These are phyloP conservation scores for Galerucella calmariensis DNA, from an alignment of 2,888 invertebrate genomes.

Conservation along the genomic window DNA sequence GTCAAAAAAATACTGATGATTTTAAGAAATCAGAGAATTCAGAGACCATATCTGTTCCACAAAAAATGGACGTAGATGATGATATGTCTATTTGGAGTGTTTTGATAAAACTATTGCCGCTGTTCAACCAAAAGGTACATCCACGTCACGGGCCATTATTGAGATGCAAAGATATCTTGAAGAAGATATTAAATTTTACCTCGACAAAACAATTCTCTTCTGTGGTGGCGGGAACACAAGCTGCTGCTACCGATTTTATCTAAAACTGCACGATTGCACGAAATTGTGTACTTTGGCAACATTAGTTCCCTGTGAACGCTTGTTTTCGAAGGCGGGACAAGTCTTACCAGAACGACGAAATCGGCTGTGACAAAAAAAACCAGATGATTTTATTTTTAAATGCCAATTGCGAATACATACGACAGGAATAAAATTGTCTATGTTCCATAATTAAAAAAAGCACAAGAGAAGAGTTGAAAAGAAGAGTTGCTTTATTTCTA, in stretches of 20 bases:
- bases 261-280: neutral
- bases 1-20: slow-evolving; percentile 15
- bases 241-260: neutral
- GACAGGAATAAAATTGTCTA: too few species aligned
- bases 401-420: too few species aligned
- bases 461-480: too few species aligned
- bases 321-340: too few species aligned
- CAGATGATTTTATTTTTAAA: too few species aligned
- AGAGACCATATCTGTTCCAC: slow-evolving; percentile 3
- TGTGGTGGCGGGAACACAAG: neutral
- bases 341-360: too few species aligned
- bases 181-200: slow-evolving; percentile 19
- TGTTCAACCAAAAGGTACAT: slow-evolving; percentile 17
- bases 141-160: slow-evolving; percentile 22
- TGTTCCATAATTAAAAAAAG: too few species aligned
- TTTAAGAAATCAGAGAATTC: slow-evolving; percentile 10
- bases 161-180: slow-evolving; percentile 33
- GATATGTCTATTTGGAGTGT: too few species aligned
- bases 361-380: too few species aligned
- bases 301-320: too few species aligned
- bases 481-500: too few species aligned
- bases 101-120: slow-evolving; percentile 9
- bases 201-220: neutral
- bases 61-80: too few species aligned
- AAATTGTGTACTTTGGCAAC: neutral